Evolutionary conservation across 2,797 vertebrate genomes (phyloP), one percentile per base, ranked within the genome.

Genomic region (Peromyscus eremicus): DNA sequence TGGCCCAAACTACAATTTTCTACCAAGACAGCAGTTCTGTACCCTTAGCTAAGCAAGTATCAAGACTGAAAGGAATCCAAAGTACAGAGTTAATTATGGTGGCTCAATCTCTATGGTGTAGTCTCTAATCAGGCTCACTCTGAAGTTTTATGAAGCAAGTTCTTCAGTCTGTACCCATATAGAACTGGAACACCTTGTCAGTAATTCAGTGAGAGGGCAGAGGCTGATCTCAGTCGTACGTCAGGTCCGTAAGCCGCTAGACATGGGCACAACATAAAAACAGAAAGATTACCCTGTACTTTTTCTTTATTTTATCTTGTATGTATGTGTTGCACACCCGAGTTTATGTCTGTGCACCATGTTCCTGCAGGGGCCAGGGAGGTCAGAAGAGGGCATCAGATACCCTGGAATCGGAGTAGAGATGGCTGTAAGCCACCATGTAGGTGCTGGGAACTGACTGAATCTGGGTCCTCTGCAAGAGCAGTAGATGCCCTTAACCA

Each of bases 131-230:
- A 68, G 89, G 71, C 27, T 94, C 8, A 5, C 82, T 81, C 57
- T 93, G 60, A 90, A 82, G 73, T 92, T 92, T 79, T 62, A 80
- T 84, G 62, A 95, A 16, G 34, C 34, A 93, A 52, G 32, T 37
- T 97, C 84, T 87, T 86, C 10, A 40, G 80, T 37, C n/a, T 83
- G 37, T 62, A 91, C 52, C 55, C 82, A 76, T 37, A 75, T 37
- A 83, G 83, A 93, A 70, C 19, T 80, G 94, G 82, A 96, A 92
- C 5, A 49, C 64, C n/a, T 40, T 40, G 55, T 64, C 57, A 92
- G 79, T 25, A 64, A 93, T 75, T 85, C 40, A 75, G 43, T 19
- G 89, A 25, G 68, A 60, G 49, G 29, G 79, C 75, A 95, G 64
- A 96, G 49, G 83, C n/a, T n/a, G 27, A 46, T 87, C 89, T 84